Percentiles rank a stretch among this genome's conserved stretches.
Evolutionary conservation across 2,113 vertebrate genomes (phyloP).

Genomic region (Myocastor coypus): DNA sequence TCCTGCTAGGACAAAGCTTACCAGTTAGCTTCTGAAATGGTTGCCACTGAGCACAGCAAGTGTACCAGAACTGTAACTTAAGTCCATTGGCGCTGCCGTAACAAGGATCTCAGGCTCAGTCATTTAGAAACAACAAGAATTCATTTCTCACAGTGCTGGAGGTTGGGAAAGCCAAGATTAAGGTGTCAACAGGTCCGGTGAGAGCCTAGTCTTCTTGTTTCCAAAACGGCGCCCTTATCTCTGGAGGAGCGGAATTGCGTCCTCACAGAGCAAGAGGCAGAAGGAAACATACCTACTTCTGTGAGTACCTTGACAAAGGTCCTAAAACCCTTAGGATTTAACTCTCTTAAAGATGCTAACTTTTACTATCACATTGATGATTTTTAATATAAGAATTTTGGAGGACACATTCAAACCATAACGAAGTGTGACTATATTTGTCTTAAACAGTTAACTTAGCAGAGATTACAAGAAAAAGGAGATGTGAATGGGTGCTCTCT

Average conservation of each 20-base stretch:
- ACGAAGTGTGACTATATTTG: not conserved
- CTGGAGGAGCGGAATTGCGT: not conserved
- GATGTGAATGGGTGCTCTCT: not conserved
- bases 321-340: not conserved
- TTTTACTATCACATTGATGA: not conserved
- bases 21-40: not conserved
- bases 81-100: not conserved
- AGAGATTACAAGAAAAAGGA: not conserved
- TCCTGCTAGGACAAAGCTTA: not conserved
- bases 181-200: not conserved
- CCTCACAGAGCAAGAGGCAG: not conserved
- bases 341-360: not conserved
- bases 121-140: not conserved
- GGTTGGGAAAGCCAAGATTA: not conserved
- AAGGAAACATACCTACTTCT: not conserved
- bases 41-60: not conserved
- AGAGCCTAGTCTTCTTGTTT: not conserved
- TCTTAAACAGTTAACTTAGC: not conserved
- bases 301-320: not conserved
- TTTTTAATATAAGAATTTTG: not conserved
- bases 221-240: not conserved
- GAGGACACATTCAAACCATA: not conserved
- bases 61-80: not conserved
- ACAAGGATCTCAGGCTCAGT: not conserved
- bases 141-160: not conserved